Evolutionary conservation across 1,140 invertebrate genomes (phyloP), one percentile per base, ranked within the genome.

Genomic region (Zaprionus lachaisei): DNA sequence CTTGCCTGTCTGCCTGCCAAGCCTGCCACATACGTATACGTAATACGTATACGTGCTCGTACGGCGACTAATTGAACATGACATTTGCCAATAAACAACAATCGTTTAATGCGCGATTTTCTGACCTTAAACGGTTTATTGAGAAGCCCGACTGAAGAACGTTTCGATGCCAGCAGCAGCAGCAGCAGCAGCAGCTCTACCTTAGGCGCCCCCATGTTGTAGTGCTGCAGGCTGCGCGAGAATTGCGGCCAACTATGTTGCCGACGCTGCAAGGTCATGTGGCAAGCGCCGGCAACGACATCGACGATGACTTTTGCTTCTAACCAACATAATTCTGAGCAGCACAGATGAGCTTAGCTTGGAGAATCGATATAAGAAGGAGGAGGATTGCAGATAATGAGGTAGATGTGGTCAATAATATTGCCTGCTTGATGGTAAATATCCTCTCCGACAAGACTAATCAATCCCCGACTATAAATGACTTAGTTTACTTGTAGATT

Each of bases 61-160:
- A 51, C 20, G 61, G 73, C 69, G 67, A 74, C 71, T 90, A 89
- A 87, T 90, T 87, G 84, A 89, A 87, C 85, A 87, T 87, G 84
- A 84, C 81, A 87, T 87, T 87, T 87, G 76, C 74, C 80, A 87
- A 86, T 86, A 87, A 89, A 78, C 80, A 66, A 86, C 83, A 89
- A 87, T 89, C 85, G 83, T 82, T 78, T 87, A 86, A 78, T 83
- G 70, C 69, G 64, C 75, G 41, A 65, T 70, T 54, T 73, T 55
- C 67, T 86, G 80, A 86, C 83, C 83, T 83, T 83, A 83, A 66
- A 38, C 69, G 41, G 41, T 60, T 24, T 71, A 71, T 55, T 63
- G 68, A 63, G 34, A 55, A 55, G 47, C 47, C 54, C 54, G 24
- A 31, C 28, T 5, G 41, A 55, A 22, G 26, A 55, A 28, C 20